These are phyloP conservation scores for Lucilia sericata DNA, from an alignment of 1,140 invertebrate genomes.

Conservation along the genomic window DNA sequence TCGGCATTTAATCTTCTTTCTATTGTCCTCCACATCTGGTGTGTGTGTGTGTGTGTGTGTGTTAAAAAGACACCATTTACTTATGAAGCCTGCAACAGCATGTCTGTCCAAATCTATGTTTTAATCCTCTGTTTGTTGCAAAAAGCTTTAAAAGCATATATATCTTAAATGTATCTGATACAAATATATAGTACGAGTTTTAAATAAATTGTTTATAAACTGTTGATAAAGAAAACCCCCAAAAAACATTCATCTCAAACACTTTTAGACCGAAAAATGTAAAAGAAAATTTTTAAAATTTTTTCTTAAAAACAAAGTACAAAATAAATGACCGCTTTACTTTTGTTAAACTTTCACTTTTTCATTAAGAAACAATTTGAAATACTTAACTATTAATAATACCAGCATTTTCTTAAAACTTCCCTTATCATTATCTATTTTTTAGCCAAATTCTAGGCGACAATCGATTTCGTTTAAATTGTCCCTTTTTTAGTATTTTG, in stretches of 20 bases:
- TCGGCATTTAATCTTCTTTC: conserved; percentile 47
- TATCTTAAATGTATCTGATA: too few relatives aligned
- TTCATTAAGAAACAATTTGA: not conserved
- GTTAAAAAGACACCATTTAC: not conserved
- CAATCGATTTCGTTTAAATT: not conserved
- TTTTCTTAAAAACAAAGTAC: too few relatives aligned
- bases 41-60: not conserved
- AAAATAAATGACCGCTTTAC: too few relatives aligned
- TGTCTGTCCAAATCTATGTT: not conserved
- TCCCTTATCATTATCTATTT: not conserved
- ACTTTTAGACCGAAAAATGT: not conserved
- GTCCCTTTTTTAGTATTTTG: not conserved
- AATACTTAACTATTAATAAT: not conserved
- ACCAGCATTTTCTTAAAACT: not conserved
- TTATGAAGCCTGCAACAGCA: not conserved
- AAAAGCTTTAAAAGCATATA: too few relatives aligned
- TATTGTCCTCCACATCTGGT: conserved; percentile 46
- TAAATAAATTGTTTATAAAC: not conserved
- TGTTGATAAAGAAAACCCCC: not conserved
- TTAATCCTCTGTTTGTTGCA: too few relatives aligned
- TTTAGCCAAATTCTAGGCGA: not conserved
- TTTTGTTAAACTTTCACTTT: conserved; percentile 13
- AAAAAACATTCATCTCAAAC: not conserved
- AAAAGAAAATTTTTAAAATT: too few relatives aligned
- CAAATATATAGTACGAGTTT: not conserved